phyloP scores from a whole-genome alignment of 2,888 invertebrate species.

The Taphrorychus bicolor region DNA sequence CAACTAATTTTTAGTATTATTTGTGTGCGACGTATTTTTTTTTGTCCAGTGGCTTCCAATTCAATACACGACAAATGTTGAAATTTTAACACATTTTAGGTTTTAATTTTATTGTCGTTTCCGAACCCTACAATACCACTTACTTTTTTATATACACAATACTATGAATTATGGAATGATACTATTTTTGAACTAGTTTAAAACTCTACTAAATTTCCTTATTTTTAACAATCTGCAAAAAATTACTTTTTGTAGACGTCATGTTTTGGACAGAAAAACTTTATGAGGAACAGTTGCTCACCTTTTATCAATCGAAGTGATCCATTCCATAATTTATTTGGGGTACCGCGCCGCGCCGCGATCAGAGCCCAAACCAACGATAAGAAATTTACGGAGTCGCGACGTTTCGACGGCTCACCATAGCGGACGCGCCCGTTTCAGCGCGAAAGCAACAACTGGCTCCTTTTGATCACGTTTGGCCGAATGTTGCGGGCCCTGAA shows the following conservation, averaged over 20 bases:
- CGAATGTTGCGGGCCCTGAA: slow-evolving; percentile 24
- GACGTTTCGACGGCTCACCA: slow-evolving; percentile 13
- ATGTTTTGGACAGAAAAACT: neutral
- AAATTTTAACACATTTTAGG: too few species aligned
- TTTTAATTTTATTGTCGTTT: too few species aligned
- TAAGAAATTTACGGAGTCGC: slow-evolving; percentile 22
- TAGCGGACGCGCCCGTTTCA: slow-evolving; percentile 27
- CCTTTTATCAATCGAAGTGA: slow-evolving; percentile 50
- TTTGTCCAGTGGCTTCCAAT: too few species aligned
- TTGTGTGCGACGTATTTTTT: too few species aligned
- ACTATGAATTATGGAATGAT: too few species aligned
- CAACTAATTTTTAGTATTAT: too few species aligned
- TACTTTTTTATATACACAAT: too few species aligned
- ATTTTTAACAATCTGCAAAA: too few species aligned
- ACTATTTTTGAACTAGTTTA: too few species aligned
- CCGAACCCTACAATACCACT: too few species aligned
- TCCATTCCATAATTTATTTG: slow-evolving; percentile 47
- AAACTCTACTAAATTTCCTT: too few species aligned
- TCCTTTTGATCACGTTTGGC: slow-evolving; percentile 24
- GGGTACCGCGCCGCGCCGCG: slow-evolving; percentile 1
- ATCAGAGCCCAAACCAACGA: slow-evolving; percentile 4
- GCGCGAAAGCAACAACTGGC: slow-evolving; percentile 46
- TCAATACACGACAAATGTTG: too few species aligned
- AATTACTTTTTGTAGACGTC: neutral
- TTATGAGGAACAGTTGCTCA: slow-evolving; percentile 18